A percentile compares a stretch with the other conserved stretches of the same genome.
These are phyloP conservation scores for Tapera naevia DNA, from an alignment of 2,797 vertebrate species.

Conservation along the genomic window DNA sequence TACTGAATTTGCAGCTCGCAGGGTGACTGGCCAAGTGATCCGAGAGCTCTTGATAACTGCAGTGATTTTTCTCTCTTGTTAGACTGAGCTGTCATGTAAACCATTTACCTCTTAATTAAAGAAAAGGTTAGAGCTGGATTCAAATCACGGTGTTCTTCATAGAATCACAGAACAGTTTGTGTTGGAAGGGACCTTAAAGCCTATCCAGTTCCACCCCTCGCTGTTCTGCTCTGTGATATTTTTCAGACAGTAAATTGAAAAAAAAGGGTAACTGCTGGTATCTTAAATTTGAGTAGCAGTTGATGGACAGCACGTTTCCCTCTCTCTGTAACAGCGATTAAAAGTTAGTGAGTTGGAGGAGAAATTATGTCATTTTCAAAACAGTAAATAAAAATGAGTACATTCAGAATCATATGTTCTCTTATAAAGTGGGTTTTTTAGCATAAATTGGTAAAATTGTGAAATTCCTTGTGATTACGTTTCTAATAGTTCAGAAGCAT, in stretches of 20 bases:
- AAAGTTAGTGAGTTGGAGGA: not conserved
- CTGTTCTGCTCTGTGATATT: not conserved
- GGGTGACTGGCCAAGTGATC: not conserved
- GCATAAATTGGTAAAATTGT: not conserved
- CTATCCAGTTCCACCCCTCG: too few species aligned
- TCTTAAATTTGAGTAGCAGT: not conserved
- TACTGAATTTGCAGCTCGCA: not conserved
- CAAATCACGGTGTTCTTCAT: not conserved
- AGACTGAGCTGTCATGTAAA: not conserved
- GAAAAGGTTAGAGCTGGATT: not conserved
- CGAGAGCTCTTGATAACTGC: not conserved
- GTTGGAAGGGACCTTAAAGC: too few species aligned
- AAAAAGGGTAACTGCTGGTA: not conserved
- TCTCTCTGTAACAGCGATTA: fast-evolving
- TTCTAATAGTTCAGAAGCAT: not conserved
- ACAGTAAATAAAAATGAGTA: not conserved
- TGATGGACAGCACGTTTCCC: fast-evolving
- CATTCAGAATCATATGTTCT: fast-evolving
- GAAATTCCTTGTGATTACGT: not conserved
- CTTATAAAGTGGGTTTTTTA: not conserved
- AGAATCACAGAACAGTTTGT: too few species aligned
- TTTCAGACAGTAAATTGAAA: not conserved
- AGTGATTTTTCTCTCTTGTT: not conserved
- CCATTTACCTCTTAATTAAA: not conserved
- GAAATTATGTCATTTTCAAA: not conserved